Evolutionary conservation across 2,113 vertebrate species (phyloP).

Genomic region (Acanthochromis polyacanthus): DNA sequence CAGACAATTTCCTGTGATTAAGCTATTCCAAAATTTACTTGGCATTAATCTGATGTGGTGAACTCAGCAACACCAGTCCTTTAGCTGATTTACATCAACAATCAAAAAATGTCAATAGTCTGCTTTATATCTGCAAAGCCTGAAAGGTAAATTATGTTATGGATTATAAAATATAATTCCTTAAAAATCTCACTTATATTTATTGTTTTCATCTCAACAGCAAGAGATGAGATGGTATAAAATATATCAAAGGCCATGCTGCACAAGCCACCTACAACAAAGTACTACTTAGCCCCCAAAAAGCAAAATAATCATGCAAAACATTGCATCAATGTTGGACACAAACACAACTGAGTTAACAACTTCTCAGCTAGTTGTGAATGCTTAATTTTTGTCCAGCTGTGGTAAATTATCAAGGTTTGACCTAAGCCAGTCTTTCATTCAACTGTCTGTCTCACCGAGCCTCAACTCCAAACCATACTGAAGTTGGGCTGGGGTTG

Average conservation of each 20-base stretch:
- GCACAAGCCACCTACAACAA: neutral
- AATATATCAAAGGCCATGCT: slow-evolving; percentile 14
- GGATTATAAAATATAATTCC: slow-evolving; percentile 12
- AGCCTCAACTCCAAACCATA: neutral
- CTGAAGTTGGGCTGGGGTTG: neutral
- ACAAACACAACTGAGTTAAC: neutral
- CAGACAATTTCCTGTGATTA: neutral
- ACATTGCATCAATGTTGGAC: neutral
- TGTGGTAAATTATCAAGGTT: too few species aligned
- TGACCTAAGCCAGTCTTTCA: too few species aligned
- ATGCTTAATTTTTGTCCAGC: neutral
- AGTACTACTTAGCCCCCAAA: slow-evolving; percentile 29
- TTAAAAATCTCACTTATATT: slow-evolving; percentile 21
- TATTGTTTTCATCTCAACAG: neutral
- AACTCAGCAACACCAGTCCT: slow-evolving; percentile 1
- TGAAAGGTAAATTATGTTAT: slow-evolving; percentile 29
- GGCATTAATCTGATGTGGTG: slow-evolving; percentile 9
- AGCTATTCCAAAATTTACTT: neutral
- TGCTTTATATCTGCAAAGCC: slow-evolving; percentile 21
- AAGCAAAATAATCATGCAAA: slow-evolving; percentile 28
- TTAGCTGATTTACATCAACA: neutral
- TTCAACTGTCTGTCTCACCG: neutral
- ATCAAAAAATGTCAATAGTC: neutral
- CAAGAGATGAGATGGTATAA: neutral
- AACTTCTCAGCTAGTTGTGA: neutral